Evolutionary conservation across 2,113 vertebrate genomes (phyloP).

Genomic region (Otocyon megalotis): DNA sequence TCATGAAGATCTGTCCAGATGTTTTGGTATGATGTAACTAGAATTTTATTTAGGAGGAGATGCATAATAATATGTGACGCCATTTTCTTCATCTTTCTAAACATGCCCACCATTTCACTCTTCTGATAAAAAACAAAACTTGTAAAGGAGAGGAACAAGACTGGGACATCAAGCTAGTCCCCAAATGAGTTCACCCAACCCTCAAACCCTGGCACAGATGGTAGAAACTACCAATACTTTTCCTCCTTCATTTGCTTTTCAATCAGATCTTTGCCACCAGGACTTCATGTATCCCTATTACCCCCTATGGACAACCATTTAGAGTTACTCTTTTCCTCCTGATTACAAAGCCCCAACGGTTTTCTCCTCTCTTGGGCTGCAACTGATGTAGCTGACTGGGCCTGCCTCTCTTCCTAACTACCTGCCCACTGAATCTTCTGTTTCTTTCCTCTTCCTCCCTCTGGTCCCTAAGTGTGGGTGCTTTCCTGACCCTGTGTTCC

Average conservation of each 20-base stretch:
- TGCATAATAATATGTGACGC: background rate
- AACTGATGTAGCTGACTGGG: background rate
- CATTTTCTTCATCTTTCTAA: background rate
- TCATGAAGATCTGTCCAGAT: background rate
- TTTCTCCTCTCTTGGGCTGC: background rate
- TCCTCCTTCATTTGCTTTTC: background rate
- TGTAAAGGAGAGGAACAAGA: background rate
- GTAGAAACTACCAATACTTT: background rate
- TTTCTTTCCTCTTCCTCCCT: background rate
- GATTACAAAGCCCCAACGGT: background rate
- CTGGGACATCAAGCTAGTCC: background rate
- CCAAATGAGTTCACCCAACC: background rate
- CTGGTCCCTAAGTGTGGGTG: background rate
- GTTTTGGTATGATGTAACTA: background rate
- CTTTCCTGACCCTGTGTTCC: background rate
- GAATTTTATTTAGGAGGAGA: background rate
- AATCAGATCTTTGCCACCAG: background rate
- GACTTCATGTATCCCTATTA: background rate
- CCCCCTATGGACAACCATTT: background rate
- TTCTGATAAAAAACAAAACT: background rate
- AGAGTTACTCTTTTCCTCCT: background rate
- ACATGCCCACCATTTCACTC: background rate
- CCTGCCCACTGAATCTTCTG: background rate
- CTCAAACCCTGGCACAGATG: background rate
- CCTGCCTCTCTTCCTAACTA: background rate